phyloP scores from a whole-genome alignment of 2,888 invertebrate genomes.

The Athalia rosae region DNA sequence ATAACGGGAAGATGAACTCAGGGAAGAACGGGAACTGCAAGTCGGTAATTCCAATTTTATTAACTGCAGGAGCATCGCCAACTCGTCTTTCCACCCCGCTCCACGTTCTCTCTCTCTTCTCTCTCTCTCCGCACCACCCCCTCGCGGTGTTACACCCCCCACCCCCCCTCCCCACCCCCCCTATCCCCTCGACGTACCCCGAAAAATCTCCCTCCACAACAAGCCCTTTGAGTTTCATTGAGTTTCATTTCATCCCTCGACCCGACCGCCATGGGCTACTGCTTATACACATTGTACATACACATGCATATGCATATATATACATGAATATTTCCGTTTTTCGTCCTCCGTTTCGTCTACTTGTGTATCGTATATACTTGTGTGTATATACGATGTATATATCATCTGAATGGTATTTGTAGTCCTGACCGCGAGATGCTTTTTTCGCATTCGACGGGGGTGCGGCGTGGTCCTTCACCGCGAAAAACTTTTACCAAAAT shows the following conservation, averaged over 20 bases:
- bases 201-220: slow-evolving; percentile 47
- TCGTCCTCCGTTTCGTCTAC: no score
- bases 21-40: slow-evolving; percentile 8
- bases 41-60: slow-evolving; percentile 56
- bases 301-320: no score
- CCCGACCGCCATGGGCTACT: slow-evolving; percentile 27
- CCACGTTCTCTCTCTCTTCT: slow-evolving; percentile 29
- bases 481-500: not conserved
- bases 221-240: slow-evolving; percentile 59
- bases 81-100: slow-evolving; percentile 40
- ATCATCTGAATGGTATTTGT: slow-evolving; percentile 47
- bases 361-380: slow-evolving; percentile 41
- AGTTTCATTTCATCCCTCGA: slow-evolving; percentile 49
- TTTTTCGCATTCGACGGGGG: slow-evolving; percentile 30
- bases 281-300: slow-evolving; percentile 48
- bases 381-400: slow-evolving; percentile 36
- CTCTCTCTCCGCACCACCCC: slow-evolving; percentile 37
- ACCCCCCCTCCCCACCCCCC: slow-evolving; percentile 33
- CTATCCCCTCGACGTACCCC: slow-evolving; percentile 25
- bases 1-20: slow-evolving; percentile 33
- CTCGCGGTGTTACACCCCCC: not conserved
- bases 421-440: slow-evolving; percentile 54
- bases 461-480: slow-evolving; percentile 5
- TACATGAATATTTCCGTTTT: no score
- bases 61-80: slow-evolving; percentile 51